Evolutionary conservation across 2,797 vertebrate genomes (phyloP).

Genomic region (Gouania willdenowi): DNA sequence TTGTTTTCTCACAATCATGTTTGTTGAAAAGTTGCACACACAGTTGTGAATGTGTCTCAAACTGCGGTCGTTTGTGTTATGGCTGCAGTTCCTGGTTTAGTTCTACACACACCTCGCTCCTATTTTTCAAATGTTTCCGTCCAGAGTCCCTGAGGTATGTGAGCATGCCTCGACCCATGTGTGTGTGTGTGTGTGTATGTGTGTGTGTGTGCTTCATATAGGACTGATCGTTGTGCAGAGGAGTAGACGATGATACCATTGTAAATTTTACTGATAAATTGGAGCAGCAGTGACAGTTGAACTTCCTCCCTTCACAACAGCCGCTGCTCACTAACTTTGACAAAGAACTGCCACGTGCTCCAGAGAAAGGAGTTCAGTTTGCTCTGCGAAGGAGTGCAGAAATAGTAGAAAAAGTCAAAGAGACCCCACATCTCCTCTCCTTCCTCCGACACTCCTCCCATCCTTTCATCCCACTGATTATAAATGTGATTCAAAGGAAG

Average conservation of each 20-base stretch:
- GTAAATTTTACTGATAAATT: slow-evolving; percentile 55
- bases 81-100: slow-evolving; percentile 20
- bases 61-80: slow-evolving; percentile 18
- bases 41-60: slow-evolving; percentile 17
- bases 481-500: slow-evolving; percentile 40
- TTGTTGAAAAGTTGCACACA: not conserved
- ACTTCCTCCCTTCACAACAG: slow-evolving; percentile 48
- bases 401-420: not conserved
- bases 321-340: slow-evolving; percentile 45
- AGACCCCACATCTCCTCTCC: not conserved
- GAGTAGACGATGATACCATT: slow-evolving; percentile 15
- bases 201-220: not conserved
- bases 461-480: slow-evolving; percentile 52
- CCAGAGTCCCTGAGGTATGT: slow-evolving; percentile 12
- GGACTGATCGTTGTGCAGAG: slow-evolving; percentile 29
- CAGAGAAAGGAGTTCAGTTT: slow-evolving; percentile 4
- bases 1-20: slow-evolving; percentile 28
- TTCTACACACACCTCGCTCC: slow-evolving; percentile 21
- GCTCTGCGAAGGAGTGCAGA: slow-evolving; percentile 17
- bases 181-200: not conserved
- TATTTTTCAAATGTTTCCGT: slow-evolving; percentile 43
- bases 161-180: slow-evolving; percentile 4
- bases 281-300: slow-evolving; percentile 43
- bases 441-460: slow-evolving; percentile 5
- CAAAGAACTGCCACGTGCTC: slow-evolving; percentile 38